Evolutionary conservation across 2,797 vertebrate genomes (phyloP).

Genomic region (Diglossa cyanea): DNA sequence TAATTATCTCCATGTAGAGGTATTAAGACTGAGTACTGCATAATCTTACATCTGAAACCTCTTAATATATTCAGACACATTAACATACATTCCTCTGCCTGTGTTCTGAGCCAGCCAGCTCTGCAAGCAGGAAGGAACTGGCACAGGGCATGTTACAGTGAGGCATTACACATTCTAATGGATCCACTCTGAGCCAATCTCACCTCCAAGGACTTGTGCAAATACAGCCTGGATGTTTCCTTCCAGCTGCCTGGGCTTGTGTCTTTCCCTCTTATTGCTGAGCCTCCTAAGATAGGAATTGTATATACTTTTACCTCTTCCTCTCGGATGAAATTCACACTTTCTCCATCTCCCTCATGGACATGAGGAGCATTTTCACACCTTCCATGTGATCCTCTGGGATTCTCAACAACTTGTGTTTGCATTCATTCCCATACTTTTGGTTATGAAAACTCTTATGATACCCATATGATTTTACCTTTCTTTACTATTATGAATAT

Average conservation of each 20-base stretch:
- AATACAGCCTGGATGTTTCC: background rate
- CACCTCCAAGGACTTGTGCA: fast-evolving
- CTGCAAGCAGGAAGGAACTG: background rate
- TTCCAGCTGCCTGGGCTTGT: background rate
- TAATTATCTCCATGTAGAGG: background rate
- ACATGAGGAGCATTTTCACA: background rate
- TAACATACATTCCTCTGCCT: background rate
- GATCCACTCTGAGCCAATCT: background rate
- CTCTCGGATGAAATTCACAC: background rate
- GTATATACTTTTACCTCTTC: background rate
- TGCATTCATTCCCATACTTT: background rate
- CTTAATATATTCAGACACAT: background rate
- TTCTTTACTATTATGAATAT: background rate
- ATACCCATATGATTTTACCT: background rate
- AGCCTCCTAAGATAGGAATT: background rate
- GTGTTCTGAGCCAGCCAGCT: background rate
- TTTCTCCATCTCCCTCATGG: background rate
- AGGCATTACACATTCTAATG: background rate
- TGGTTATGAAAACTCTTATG: background rate
- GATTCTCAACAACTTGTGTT: background rate
- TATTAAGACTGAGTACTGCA: background rate
- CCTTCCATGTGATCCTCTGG: fast-evolving
- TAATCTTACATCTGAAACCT: background rate
- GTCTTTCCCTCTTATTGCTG: background rate
- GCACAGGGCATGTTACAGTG: background rate